Conservation (phyloP, 2,888 invertebrate species). For the Aspidapion aeneum region DNA sequence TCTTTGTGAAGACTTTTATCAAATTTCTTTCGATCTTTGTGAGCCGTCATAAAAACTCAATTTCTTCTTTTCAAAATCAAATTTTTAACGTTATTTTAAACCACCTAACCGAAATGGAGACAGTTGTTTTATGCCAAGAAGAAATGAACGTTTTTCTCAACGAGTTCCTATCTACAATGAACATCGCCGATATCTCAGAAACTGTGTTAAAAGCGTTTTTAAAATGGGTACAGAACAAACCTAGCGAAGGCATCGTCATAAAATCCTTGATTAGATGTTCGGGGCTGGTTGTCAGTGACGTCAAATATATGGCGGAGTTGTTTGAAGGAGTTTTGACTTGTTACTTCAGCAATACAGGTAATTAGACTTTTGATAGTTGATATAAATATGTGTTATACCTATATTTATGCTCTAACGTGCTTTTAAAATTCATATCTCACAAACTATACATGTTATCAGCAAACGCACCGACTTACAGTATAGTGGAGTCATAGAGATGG, state of each 20-base stretch:
- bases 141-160: constrained; percentile 52
- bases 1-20: constrained; percentile 58
- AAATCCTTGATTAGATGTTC: constrained; percentile 50
- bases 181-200: constrained; percentile 40
- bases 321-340: constrained; percentile 53
- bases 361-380: constrained; percentile 9
- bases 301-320: constrained; percentile 50
- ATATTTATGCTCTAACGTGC: no score
- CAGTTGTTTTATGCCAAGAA: constrained; percentile 45
- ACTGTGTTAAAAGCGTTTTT: constrained; percentile 41
- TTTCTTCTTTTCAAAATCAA: constrained; percentile 50
- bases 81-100: constrained; percentile 48
- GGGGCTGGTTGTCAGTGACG: constrained; percentile 48
- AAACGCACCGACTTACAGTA: no score
- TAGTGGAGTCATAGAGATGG: no score
- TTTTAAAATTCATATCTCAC: no score
- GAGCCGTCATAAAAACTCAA: constrained; percentile 51
- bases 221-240: constrained; percentile 51
- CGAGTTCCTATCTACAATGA: constrained; percentile 49
- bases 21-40: constrained; percentile 57
- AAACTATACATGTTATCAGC: no score
- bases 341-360: constrained; percentile 55
- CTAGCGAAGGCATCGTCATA: constrained; percentile 49
- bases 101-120: constrained; percentile 54
- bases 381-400: neutral